Evolutionary conservation across 2,797 vertebrate genomes (phyloP), one percentile per base, ranked within the genome.

Genomic region (Parambassis ranga): DNA sequence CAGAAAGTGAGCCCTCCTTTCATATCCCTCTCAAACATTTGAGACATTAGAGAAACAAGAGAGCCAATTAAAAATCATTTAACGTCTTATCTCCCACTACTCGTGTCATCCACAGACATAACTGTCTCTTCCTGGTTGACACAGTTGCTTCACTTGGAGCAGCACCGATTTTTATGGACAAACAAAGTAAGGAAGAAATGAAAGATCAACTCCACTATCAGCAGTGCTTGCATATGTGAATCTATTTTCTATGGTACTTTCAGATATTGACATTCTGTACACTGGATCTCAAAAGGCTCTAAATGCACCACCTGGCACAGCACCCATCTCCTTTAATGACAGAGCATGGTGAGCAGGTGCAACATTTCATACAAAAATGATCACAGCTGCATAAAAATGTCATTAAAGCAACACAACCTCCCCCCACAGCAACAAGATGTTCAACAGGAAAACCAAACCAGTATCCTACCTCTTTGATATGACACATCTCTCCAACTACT

Each of bases 221-320:
- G 2, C 32, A 10, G 18, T 4, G 5, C 16, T 42, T 24, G 6
- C 26, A 3, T 47, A 11, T 47, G n/a, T n/a, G 56, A 60, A 48
- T 24, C 19, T 44, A 2, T 13, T 23, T 60, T 4, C 52, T n/a
- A 38, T 36, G 83, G 10, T 52, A 11, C 61, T 60, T 5, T 1
- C 65, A 99, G 98, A 92, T 42, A 97, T 99, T 1, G 97, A 99
- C 10, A 86, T 96, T 75, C 70, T 99, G 7, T 99, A 98, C 76
- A 92, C 92, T 0, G 95, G 95, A 6, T 95, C 96, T 74, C 98
- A 99, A 88, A 99, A 99, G 71, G 95, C 94, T 15, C 89, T 99
- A 66, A 98, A 96, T 0, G 75, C 91, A 0, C 95, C 97, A 8
- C 96, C 98, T 0, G 98, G 97, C 27, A 95, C 90, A 6, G 93